These are phyloP conservation scores for Gallinago undulata DNA, from an alignment of 2,113 vertebrate species.

Conservation along the genomic window DNA sequence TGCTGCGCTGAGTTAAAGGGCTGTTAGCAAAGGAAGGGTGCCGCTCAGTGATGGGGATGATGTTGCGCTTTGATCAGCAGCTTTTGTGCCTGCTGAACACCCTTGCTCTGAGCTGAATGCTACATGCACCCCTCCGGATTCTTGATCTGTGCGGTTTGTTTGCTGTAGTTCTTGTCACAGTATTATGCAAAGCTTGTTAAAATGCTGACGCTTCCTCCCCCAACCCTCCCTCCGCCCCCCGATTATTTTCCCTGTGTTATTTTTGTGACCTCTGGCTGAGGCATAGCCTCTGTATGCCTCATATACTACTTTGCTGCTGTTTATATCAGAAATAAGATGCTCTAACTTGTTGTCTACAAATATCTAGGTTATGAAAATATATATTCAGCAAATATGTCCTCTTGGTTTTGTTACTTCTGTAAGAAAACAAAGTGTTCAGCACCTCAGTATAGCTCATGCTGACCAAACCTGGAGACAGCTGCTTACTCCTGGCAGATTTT, in stretches of 20 bases:
- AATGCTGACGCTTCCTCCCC: neutral
- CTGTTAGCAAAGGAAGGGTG: neutral
- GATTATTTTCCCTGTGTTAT: conserved; percentile 23
- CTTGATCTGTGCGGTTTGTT: conserved; percentile 22
- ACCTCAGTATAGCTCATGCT: neutral
- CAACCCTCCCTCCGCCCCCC: rapidly evolving
- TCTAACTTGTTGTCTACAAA: neutral
- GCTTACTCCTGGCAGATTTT: neutral
- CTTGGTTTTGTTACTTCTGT: neutral
- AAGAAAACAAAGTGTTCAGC: neutral
- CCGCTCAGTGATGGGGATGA: rapidly evolving
- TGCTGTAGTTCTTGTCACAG: conserved; percentile 3
- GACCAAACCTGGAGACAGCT: neutral
- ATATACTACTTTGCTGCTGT: neutral
- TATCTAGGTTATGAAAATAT: conserved; percentile 8
- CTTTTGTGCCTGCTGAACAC: neutral
- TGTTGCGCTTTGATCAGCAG: conserved; percentile 9
- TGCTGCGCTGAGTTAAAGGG: neutral
- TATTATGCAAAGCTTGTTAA: conserved; percentile 47
- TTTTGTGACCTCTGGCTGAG: conserved; percentile 42
- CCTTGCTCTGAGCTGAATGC: neutral
- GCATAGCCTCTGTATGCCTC: neutral
- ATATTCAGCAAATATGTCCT: neutral
- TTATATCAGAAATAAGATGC: conserved; percentile 5
- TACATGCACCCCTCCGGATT: neutral